These are phyloP conservation scores for Nemapogon koenigi DNA, from an alignment of 2,888 invertebrate species.

Conservation along the genomic window DNA sequence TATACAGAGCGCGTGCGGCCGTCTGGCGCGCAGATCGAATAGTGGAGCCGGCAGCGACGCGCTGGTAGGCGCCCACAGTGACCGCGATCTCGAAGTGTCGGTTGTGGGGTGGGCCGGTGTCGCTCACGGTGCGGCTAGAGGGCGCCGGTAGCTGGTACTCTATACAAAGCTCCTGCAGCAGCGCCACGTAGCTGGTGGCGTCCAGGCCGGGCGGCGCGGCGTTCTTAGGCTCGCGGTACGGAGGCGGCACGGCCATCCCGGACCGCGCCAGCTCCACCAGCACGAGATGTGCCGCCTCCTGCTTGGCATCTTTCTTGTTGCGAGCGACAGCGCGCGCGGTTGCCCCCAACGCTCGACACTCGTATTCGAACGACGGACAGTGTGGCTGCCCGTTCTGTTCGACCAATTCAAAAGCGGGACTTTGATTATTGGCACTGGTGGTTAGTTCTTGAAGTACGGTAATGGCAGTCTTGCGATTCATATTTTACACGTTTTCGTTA, in stretches of 20 bases:
- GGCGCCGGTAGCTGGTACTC: slow-evolving; percentile 55
- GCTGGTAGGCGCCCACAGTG: slow-evolving; percentile 54
- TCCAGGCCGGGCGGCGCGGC: background rate
- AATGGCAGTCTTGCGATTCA: too few relatives aligned
- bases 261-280: slow-evolving; percentile 26
- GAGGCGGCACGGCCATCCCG: background rate
- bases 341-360: slow-evolving; percentile 46
- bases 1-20: slow-evolving; percentile 49
- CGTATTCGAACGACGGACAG: slow-evolving; percentile 52
- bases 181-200: background rate
- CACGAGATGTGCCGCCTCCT: too few relatives aligned
- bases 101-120: too few relatives aligned
- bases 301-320: too few relatives aligned
- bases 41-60: slow-evolving; percentile 60
- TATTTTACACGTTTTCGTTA: too few relatives aligned
- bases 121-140: slow-evolving; percentile 56
- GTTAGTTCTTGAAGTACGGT: too few relatives aligned
- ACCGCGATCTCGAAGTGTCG: slow-evolving; percentile 69
- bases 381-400: too few relatives aligned
- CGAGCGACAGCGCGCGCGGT: too few relatives aligned
- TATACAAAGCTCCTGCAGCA: slow-evolving; percentile 43
- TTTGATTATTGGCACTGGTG: too few relatives aligned
- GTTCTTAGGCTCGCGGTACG: background rate
- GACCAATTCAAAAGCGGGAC: too few relatives aligned
- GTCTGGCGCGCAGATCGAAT: slow-evolving; percentile 70